phyloP scores from a whole-genome alignment of 1,140 invertebrate genomes.

The Coptotermes formosanus region DNA sequence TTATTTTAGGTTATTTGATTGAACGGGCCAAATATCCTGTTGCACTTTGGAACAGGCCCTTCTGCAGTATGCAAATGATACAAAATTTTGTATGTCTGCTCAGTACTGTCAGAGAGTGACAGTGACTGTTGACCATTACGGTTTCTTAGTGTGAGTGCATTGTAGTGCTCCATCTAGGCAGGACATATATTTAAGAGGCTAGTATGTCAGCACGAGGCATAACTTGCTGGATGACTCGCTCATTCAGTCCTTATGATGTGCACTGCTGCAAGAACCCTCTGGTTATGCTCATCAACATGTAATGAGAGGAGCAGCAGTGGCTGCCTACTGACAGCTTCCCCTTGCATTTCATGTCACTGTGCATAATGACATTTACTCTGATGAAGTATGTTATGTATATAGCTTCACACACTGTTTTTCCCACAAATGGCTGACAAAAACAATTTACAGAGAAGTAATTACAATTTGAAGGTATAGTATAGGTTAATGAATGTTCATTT shows the following conservation, averaged over 20 bases:
- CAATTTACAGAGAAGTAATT: no score
- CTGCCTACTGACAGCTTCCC: background rate
- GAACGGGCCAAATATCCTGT: background rate
- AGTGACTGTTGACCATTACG: background rate
- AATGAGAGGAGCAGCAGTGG: background rate
- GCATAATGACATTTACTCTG: background rate
- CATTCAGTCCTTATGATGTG: background rate
- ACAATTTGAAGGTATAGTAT: background rate
- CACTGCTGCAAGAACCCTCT: background rate
- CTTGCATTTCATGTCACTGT: background rate
- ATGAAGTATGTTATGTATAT: constrained; percentile 11
- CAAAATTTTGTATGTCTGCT: background rate
- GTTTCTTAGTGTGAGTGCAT: background rate
- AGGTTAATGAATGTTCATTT: constrained; percentile 10
- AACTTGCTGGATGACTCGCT: background rate
- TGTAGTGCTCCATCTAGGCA: background rate
- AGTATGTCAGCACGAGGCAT: background rate
- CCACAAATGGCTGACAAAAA: background rate
- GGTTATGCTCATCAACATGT: background rate
- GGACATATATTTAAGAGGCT: background rate
- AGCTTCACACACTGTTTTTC: background rate
- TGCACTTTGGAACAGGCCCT: background rate
- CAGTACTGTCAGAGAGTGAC: background rate
- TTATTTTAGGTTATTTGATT: no score
- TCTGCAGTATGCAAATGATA: background rate